Conservation (phyloP, 2,113 vertebrate species). For the Strix aluco region DNA sequence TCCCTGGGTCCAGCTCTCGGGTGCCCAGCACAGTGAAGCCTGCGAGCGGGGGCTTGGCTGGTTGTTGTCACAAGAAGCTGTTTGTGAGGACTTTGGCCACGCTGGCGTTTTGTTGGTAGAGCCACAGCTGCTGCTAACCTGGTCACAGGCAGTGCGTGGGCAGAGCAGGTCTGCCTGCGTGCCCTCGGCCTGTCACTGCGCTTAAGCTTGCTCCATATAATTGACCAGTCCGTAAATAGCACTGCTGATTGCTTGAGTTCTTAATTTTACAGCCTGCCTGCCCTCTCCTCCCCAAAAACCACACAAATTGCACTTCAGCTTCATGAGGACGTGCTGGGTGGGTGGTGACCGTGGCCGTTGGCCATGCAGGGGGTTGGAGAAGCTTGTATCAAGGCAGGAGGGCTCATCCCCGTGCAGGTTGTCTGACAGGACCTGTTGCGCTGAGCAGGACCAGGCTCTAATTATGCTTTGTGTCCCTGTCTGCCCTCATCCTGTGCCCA, state of each 20-base stretch:
- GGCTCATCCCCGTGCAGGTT: neutral
- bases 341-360: neutral
- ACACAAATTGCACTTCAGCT: neutral
- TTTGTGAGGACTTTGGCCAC: neutral
- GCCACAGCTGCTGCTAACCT: neutral
- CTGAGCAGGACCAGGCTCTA: neutral
- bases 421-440: neutral
- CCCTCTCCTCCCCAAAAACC: neutral
- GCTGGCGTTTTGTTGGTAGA: rapidly evolving
- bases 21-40: neutral
- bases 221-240: neutral
- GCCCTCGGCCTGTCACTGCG: neutral
- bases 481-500: neutral
- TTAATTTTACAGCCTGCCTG: neutral
- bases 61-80: neutral
- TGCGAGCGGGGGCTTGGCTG: rapidly evolving
- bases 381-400: neutral
- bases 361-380: neutral
- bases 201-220: rapidly evolving
- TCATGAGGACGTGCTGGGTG: neutral
- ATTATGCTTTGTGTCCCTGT: neutral
- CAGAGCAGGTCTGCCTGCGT: neutral
- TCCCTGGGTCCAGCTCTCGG: neutral
- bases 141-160: neutral
- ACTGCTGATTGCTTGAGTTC: neutral